These are phyloP conservation scores for Tiaroga cobitis DNA, from an alignment of 2,797 vertebrate species.

Conservation along the genomic window DNA sequence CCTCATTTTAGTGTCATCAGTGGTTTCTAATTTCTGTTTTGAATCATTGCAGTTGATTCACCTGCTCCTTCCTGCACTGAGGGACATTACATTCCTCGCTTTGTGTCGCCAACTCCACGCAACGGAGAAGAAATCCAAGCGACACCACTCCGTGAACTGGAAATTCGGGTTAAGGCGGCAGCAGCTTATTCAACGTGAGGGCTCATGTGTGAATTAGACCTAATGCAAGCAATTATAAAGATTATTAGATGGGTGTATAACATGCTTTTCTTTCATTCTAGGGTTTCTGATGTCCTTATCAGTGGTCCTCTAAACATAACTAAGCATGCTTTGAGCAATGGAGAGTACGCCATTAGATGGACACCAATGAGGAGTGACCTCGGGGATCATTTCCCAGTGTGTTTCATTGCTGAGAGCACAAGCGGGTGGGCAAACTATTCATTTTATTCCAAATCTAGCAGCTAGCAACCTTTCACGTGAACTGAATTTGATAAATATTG, in stretches of 20 bases:
- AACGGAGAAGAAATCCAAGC: constrained; percentile 58
- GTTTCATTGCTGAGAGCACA: constrained; percentile 68
- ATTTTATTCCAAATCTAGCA: neutral
- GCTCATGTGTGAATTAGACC: neutral
- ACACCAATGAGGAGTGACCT: constrained; percentile 59
- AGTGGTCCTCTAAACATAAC: constrained; percentile 67
- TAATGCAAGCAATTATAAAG: neutral
- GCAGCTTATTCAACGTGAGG: constrained; percentile 61
- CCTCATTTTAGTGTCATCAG: neutral
- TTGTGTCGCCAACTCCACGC: constrained; percentile 65
- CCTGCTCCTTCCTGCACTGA: constrained; percentile 65
- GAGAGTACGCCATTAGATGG: constrained; percentile 68
- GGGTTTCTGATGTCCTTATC: constrained; percentile 65
- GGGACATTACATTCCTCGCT: constrained; percentile 66
- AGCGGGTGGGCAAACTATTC: constrained; percentile 52
- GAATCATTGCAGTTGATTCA: constrained; percentile 65
- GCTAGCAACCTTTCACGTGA: neutral
- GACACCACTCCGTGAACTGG: constrained; percentile 61
- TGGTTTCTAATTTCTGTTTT: neutral
- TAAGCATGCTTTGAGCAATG: constrained; percentile 55
- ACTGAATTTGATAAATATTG: neutral
- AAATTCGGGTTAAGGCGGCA: constrained; percentile 65
- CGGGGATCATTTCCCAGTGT: constrained; percentile 64
- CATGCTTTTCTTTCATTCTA: constrained; percentile 34
- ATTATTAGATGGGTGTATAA: neutral